These are phyloP conservation scores for Vimba vimba DNA, from an alignment of 2,113 vertebrate genomes.

Conservation along the genomic window DNA sequence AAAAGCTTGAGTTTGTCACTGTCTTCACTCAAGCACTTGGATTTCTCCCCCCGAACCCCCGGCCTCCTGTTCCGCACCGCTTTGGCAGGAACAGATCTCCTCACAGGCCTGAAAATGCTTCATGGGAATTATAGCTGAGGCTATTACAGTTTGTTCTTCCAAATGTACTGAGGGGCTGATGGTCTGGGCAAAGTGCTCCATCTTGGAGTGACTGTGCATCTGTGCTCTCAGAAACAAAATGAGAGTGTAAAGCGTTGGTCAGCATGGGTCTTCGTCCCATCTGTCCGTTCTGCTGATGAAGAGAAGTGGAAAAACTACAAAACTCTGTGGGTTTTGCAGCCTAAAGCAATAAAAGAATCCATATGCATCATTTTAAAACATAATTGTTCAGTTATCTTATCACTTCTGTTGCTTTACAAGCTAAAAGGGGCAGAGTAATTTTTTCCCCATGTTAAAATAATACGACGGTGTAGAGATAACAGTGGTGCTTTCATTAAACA, in stretches of 20 bases:
- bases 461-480: not conserved
- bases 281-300: conserved; percentile 30
- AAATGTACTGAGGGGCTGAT: conserved; percentile 47
- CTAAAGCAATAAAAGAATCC: not conserved
- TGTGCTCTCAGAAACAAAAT: conserved; percentile 31
- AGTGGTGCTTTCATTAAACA: not conserved
- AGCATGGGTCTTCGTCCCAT: conserved; percentile 38
- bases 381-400: not conserved
- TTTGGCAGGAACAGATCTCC: conserved; percentile 45
- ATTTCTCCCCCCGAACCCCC: conserved; percentile 19
- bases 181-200: conserved; percentile 46
- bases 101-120: conserved; percentile 48
- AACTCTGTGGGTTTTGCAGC: not conserved
- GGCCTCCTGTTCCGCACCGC: conserved; percentile 43
- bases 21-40: conserved; percentile 45
- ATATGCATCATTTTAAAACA: not conserved
- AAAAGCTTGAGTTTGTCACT: conserved; percentile 37
- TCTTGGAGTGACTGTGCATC: conserved; percentile 39
- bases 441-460: not conserved
- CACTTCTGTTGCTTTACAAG: not conserved
- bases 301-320: not conserved
- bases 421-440: not conserved
- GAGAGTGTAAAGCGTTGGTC: conserved; percentile 43
- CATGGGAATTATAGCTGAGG: conserved; percentile 51
- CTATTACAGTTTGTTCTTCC: conserved; percentile 57